Percentiles rank a stretch among this genome's conserved stretches.
phyloP scores from a whole-genome alignment of 2,797 vertebrate genomes.

The Phoxinus dragarum region DNA sequence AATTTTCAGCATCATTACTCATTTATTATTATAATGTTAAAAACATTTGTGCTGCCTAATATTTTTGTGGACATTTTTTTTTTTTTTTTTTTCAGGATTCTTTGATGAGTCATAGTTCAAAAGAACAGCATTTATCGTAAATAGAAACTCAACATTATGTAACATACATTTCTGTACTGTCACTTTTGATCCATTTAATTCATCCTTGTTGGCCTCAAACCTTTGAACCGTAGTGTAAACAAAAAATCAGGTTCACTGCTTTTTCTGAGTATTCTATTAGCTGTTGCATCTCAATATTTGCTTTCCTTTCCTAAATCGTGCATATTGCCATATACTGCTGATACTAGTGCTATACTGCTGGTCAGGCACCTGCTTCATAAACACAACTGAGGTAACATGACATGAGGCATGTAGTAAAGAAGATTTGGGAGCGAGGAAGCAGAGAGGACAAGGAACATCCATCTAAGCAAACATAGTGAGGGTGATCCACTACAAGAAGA shows the following conservation, averaged over 20 bases:
- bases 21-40: neutral
- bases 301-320: neutral
- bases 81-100: neutral
- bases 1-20: neutral
- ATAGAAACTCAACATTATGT: neutral
- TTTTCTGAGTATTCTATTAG: neutral
- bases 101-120: neutral
- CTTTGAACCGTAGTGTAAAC: neutral
- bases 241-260: neutral
- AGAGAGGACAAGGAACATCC: conserved; percentile 8
- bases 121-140: neutral
- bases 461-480: conserved; percentile 84
- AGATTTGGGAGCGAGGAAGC: neutral
- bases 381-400: neutral
- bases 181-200: neutral
- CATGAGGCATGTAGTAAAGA: conserved; percentile 19
- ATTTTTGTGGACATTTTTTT: too few species aligned
- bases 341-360: neutral
- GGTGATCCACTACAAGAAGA: conserved; percentile 78
- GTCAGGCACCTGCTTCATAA: neutral
- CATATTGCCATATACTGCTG: neutral
- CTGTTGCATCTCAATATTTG: neutral
- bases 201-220: neutral
- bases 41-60: neutral
- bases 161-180: neutral